phyloP scores from a whole-genome alignment of 2,888 invertebrate species.

The Hofmannophila pseudospretella region DNA sequence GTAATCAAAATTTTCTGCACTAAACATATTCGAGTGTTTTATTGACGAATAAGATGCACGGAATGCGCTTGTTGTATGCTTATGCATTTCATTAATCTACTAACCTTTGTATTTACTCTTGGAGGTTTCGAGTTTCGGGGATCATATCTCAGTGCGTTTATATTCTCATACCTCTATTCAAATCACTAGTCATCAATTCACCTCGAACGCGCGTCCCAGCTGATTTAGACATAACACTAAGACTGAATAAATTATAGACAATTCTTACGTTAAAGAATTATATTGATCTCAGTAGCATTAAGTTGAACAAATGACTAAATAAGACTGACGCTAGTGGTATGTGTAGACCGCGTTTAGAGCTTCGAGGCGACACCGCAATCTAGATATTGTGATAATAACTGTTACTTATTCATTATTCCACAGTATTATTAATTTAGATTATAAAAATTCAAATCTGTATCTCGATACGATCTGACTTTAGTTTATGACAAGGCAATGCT shows the following conservation, averaged over 20 bases:
- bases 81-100: slow-evolving; percentile 6
- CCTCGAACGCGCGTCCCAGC: slow-evolving; percentile 24
- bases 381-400: no score
- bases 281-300: slow-evolving; percentile 40
- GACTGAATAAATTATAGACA: slow-evolving; percentile 25
- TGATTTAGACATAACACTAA: slow-evolving; percentile 33
- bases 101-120: slow-evolving; percentile 8
- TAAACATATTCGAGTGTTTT: slow-evolving; percentile 22
- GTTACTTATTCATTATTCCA: not conserved
- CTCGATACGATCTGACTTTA: slow-evolving; percentile 18
- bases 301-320: slow-evolving; percentile 27
- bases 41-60: slow-evolving; percentile 15
- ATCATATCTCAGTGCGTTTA: slow-evolving; percentile 15
- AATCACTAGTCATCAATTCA: slow-evolving; percentile 5
- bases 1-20: slow-evolving; percentile 7
- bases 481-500: slow-evolving; percentile 22
- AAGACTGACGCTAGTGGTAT: slow-evolving; percentile 49
- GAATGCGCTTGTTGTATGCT: slow-evolving; percentile 20
- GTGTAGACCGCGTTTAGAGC: slow-evolving; percentile 18
- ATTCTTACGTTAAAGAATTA: slow-evolving; percentile 24
- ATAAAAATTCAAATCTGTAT: slow-evolving; percentile 23
- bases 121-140: slow-evolving; percentile 12
- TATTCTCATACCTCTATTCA: slow-evolving; percentile 13
- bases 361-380: no score
- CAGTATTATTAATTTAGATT: slow-evolving; percentile 15